These are phyloP conservation scores for Phrynosoma platyrhinos DNA, from an alignment of 2,113 vertebrate genomes.

Conservation along the genomic window DNA sequence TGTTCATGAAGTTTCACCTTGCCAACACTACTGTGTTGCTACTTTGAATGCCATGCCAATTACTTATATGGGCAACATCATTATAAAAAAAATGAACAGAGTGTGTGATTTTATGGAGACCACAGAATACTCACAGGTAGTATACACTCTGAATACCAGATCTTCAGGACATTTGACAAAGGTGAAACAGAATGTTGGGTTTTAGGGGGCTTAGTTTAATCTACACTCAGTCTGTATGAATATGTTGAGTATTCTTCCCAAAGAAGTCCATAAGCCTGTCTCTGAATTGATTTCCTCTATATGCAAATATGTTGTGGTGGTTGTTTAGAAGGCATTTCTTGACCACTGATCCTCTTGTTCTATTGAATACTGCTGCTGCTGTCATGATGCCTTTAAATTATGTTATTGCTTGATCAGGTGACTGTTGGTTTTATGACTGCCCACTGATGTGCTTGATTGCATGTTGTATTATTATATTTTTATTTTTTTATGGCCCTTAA, in stretches of 20 bases:
- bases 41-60: not conserved
- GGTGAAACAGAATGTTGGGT: not conserved
- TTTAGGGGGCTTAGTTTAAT: not conserved
- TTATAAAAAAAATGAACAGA: not conserved
- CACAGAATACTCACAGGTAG: not conserved
- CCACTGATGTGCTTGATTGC: not conserved
- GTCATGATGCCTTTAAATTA: not conserved
- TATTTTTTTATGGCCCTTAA: not conserved
- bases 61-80: no score
- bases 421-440: not conserved
- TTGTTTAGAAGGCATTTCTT: not conserved
- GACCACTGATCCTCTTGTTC: not conserved
- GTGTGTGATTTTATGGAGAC: not conserved
- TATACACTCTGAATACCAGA: not conserved
- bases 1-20: not conserved
- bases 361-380: not conserved
- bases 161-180: not conserved
- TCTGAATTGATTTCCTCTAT: not conserved
- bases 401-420: not conserved
- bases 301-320: not conserved
- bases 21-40: not conserved
- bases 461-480: not conserved
- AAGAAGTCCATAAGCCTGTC: not conserved
- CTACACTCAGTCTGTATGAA: not conserved
- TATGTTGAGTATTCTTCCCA: not conserved